phyloP scores from a whole-genome alignment of 2,113 vertebrate genomes.

The Calidris pygmaea region DNA sequence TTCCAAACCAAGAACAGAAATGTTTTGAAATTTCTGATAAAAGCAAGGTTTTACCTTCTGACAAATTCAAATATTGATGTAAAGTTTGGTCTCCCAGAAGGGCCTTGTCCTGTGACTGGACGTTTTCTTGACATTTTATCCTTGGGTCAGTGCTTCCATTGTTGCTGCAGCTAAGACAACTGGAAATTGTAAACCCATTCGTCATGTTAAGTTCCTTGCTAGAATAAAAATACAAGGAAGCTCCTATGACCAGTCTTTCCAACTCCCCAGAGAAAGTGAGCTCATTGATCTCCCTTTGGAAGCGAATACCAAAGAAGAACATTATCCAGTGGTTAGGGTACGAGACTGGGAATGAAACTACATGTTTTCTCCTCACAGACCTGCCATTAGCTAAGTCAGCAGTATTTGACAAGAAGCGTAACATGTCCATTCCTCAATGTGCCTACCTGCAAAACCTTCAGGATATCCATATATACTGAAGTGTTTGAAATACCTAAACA shows the following conservation, averaged over 20 bases:
- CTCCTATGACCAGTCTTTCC: not conserved
- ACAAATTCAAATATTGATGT: not conserved
- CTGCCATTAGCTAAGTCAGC: not conserved
- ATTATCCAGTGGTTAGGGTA: not conserved
- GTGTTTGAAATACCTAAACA: not conserved
- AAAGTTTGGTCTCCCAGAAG: not conserved
- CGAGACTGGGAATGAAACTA: not conserved
- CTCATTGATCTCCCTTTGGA: not conserved
- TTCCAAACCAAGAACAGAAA: not conserved
- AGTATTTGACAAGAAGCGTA: not conserved
- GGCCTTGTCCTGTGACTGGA: not conserved
- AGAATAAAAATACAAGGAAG: not conserved
- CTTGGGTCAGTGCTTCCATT: conserved; percentile 1
- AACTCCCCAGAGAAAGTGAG: not conserved
- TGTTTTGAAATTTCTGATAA: not conserved
- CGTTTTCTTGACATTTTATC: conserved; percentile 9
- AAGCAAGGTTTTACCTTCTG: not conserved
- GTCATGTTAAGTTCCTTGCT: conserved; percentile 7
- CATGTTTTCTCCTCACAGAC: not conserved
- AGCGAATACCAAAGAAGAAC: not conserved
- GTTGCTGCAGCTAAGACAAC: conserved; percentile 4
- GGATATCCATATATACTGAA: not conserved
- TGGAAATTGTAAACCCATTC: conserved; percentile 35
- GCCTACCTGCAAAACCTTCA: not conserved
- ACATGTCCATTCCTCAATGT: not conserved